A percentile compares a stretch with the other conserved stretches of the same genome.
Conservation (phyloP, 2,888 invertebrate species). For the Stegana nigrithorax region DNA sequence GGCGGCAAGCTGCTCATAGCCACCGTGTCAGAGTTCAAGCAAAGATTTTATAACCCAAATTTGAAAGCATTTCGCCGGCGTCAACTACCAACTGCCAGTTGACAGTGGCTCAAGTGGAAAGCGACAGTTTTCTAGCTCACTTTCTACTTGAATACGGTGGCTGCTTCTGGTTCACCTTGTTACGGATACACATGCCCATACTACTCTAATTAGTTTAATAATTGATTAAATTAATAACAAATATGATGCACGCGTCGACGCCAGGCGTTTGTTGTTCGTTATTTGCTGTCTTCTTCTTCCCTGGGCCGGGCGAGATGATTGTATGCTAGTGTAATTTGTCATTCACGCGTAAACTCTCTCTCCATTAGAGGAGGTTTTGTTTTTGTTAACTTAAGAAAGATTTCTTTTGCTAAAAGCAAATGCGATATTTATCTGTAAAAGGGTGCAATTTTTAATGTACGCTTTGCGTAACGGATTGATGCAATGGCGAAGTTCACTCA, state of each 20-base stretch:
- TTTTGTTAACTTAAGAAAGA: not conserved
- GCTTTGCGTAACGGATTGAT: slow-evolving; percentile 9
- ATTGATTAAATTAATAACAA: slow-evolving; percentile 46
- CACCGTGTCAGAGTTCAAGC: not conserved
- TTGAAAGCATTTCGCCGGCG: no score
- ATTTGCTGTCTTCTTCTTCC: no score
- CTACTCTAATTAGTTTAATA: slow-evolving; percentile 49
- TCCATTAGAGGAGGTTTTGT: slow-evolving; percentile 2
- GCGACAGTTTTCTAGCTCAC: slow-evolving; percentile 39
- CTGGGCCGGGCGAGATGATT: no score
- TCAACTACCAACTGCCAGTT: not conserved
- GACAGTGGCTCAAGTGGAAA: slow-evolving; percentile 31
- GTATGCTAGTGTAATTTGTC: slow-evolving; percentile 44
- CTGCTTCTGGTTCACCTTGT: slow-evolving; percentile 18
- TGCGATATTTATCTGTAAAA: no score
- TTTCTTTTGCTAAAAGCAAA: not conserved
- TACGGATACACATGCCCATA: slow-evolving; percentile 21
- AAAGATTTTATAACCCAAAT: not conserved
- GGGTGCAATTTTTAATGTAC: not conserved
- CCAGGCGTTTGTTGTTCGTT: no score
- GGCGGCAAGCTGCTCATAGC: not conserved
- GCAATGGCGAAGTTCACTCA: slow-evolving; percentile 8
- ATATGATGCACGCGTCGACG: slow-evolving; percentile 31
- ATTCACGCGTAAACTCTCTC: slow-evolving; percentile 52
- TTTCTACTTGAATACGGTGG: slow-evolving; percentile 39